Conservation (phyloP, 2,797 vertebrate genomes). For the Sorex maritimensis region DNA sequence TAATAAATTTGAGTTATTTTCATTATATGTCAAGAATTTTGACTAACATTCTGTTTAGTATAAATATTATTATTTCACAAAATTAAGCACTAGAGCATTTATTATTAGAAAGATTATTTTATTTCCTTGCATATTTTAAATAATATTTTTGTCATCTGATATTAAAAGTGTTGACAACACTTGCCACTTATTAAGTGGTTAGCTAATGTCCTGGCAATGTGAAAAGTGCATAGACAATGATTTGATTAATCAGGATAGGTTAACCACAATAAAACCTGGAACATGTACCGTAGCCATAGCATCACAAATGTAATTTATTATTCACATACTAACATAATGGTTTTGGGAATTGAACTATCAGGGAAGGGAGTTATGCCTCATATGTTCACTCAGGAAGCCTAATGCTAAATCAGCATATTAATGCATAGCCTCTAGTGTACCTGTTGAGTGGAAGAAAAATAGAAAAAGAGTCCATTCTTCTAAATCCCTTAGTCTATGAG, state of each 20-base stretch:
- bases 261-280: not conserved
- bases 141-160: not conserved
- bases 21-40: too few species aligned
- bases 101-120: not conserved
- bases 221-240: not conserved
- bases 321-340: not conserved
- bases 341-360: not conserved
- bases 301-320: not conserved
- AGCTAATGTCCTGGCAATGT: not conserved
- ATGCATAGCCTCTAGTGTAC: too few species aligned
- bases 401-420: not conserved
- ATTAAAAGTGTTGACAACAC: not conserved
- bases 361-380: not conserved
- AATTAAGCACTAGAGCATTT: not conserved
- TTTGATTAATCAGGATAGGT: slow-evolving; percentile 6
- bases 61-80: not conserved
- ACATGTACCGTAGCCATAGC: not conserved
- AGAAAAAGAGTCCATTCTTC: too few species aligned
- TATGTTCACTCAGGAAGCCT: not conserved
- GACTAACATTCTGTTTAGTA: not conserved
- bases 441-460: too few species aligned
- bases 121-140: not conserved
- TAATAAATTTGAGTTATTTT: too few species aligned
- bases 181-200: not conserved
- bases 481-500: too few species aligned